phyloP scores from a whole-genome alignment of 92 coral and sea anemone genomes.

The Zoanthus gigantus region DNA sequence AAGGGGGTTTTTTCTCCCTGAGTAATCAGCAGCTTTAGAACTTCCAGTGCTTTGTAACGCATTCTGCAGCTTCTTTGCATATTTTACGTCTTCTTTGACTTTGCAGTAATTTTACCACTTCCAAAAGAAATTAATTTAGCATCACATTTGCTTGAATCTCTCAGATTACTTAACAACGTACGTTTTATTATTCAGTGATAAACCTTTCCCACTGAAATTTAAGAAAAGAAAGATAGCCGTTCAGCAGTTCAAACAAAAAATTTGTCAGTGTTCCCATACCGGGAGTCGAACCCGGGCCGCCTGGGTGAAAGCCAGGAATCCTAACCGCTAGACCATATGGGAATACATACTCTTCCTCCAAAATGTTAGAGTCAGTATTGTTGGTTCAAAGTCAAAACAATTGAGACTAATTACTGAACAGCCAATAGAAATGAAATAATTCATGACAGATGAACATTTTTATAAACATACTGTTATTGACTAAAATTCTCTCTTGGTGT shows the following conservation, averaged over 20 bases:
- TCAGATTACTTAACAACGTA: too few relatives aligned
- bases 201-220: not conserved
- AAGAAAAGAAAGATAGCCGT: not conserved
- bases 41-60: too few relatives aligned
- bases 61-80: too few relatives aligned
- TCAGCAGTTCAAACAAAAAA: not conserved
- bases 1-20: too few relatives aligned
- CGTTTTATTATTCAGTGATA: too few relatives aligned
- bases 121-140: too few relatives aligned
- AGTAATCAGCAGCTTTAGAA: too few relatives aligned
- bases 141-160: too few relatives aligned
- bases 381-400: not conserved
- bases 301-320: conserved; percentile 99
- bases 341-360: not conserved
- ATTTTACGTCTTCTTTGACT: too few relatives aligned
- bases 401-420: not conserved
- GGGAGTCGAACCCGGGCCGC: conserved; percentile 74
- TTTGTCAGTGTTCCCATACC: conserved; percentile 27
- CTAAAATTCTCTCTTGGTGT: not conserved
- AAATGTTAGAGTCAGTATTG: not conserved
- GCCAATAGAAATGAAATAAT: not conserved
- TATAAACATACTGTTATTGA: not conserved
- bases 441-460: conserved; percentile 1
- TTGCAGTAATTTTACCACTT: too few relatives aligned
- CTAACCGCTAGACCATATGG: conserved; percentile 99